These are phyloP conservation scores for Corythornis madagascariensis DNA, from an alignment of 2,113 vertebrate genomes.

Conservation along the genomic window DNA sequence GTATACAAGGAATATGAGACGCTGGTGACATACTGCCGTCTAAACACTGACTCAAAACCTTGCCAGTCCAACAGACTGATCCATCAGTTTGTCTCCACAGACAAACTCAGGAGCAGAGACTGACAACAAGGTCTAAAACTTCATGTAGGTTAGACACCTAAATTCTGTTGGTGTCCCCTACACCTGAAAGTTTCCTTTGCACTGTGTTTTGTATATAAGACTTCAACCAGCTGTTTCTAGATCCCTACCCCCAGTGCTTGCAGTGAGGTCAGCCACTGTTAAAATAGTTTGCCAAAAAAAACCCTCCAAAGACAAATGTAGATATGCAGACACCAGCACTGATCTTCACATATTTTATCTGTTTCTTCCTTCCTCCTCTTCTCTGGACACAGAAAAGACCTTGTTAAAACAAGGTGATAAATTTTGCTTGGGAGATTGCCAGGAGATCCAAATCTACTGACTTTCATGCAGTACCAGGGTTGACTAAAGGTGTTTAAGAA, in stretches of 20 bases:
- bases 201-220: background rate
- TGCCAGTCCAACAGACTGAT: background rate
- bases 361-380: background rate
- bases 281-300: background rate
- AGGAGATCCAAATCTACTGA: background rate
- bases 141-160: background rate
- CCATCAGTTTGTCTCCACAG: background rate
- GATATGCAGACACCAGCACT: background rate
- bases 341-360: background rate
- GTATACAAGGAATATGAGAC: background rate
- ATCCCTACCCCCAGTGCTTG: background rate
- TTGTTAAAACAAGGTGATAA: background rate
- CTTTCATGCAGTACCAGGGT: background rate
- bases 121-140: background rate
- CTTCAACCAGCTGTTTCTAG: background rate
- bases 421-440: background rate
- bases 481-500: background rate
- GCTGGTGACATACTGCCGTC: background rate
- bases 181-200: background rate
- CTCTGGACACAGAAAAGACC: background rate
- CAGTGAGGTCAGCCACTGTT: background rate
- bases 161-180: background rate
- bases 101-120: background rate
- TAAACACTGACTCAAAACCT: background rate
- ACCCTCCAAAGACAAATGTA: background rate